Conservation (phyloP, 92 coral and sea anemone species). For the Montipora capitata region DNA sequence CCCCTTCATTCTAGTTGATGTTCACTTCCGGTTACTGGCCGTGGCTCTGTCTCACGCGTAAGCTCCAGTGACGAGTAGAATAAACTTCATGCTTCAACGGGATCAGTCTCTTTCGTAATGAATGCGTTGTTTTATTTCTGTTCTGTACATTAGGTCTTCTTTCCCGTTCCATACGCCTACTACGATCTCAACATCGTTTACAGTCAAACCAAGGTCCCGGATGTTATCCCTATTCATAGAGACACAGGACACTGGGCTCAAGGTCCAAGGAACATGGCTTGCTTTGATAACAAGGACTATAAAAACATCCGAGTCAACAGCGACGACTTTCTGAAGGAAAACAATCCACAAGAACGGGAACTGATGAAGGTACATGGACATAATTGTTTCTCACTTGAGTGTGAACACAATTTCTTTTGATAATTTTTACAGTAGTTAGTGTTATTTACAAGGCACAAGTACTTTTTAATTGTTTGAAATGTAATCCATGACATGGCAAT, state of each 20-base stretch:
- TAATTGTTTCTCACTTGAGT: background rate
- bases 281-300: conserved; percentile 97
- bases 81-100: no score
- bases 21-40: no score
- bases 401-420: no score
- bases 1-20: no score
- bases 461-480: no score
- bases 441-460: no score
- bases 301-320: conserved; percentile 87
- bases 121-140: background rate
- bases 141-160: conserved; percentile 82
- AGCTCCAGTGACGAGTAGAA: no score
- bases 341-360: conserved; percentile 68
- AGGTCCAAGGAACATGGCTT: conserved; percentile 81
- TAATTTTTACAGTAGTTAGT: no score
- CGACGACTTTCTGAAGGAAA: conserved; percentile 89
- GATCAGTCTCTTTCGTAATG: no score
- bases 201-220: conserved; percentile 82
- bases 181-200: conserved; percentile 91
- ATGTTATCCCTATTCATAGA: conserved; percentile 82
- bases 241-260: conserved; percentile 97
- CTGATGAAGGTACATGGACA: conserved; percentile 66
- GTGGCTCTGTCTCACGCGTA: no score
- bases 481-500: no score
- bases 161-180: conserved; percentile 94